Evolutionary conservation across 2,113 vertebrate genomes (phyloP).

Genomic region (Gavialis gangeticus): DNA sequence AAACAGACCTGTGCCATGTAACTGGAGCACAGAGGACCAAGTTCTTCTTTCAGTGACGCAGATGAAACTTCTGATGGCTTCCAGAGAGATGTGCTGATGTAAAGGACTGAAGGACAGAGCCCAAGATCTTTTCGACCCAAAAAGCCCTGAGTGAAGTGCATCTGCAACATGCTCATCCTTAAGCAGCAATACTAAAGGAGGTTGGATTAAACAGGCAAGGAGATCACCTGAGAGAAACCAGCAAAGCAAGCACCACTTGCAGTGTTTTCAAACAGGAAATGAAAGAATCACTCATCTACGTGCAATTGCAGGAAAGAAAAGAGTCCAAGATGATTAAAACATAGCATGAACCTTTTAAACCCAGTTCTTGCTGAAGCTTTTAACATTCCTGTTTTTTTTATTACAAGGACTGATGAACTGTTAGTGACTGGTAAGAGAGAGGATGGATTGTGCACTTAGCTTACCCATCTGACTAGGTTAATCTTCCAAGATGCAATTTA

Average conservation of each 20-base stretch:
- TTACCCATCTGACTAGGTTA: conserved; percentile 10
- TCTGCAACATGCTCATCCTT: neutral
- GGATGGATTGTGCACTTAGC: neutral
- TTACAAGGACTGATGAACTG: conserved; percentile 14
- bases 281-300: neutral
- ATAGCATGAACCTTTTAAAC: neutral
- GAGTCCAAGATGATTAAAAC: neutral
- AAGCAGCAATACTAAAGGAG: neutral
- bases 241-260: neutral
- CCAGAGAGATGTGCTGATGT: neutral
- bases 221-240: neutral
- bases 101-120: neutral
- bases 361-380: neutral
- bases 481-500: conserved; percentile 40
- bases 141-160: neutral
- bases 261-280: neutral
- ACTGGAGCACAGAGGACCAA: neutral
- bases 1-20: neutral
- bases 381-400: neutral
- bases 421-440: neutral
- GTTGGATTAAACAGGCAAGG: neutral
- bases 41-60: neutral
- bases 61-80: neutral
- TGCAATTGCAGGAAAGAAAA: neutral
- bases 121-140: neutral